phyloP scores from a whole-genome alignment of 2,113 vertebrate genomes.

The Dendropsophus ebraccatus region DNA sequence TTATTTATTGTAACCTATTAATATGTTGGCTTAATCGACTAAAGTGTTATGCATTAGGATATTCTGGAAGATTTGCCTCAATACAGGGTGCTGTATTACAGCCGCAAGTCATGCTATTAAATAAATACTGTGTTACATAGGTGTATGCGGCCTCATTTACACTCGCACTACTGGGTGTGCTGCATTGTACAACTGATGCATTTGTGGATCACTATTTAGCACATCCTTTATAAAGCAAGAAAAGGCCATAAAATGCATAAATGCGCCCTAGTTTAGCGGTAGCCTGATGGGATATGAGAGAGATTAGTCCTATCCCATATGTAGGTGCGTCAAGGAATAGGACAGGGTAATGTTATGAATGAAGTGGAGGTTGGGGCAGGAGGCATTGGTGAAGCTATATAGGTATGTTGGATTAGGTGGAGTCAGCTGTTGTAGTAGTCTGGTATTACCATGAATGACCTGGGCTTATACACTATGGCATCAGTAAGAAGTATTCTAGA shows the following conservation, averaged over 20 bases:
- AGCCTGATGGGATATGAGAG: neutral
- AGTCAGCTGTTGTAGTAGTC: neutral
- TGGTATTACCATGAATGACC: neutral
- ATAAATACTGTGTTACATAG: no score
- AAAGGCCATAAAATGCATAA: neutral
- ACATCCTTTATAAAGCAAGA: neutral
- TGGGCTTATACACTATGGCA: no score
- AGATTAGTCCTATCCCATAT: neutral
- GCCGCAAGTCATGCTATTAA: no score
- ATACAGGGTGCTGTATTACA: no score
- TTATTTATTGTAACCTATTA: slow-evolving; percentile 19
- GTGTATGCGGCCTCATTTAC: no score
- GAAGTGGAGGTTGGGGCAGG: neutral
- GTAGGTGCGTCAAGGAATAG: neutral
- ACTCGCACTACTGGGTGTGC: no score
- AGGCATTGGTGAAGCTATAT: no score
- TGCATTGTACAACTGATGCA: no score
- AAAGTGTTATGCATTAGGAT: neutral
- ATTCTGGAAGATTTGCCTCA: neutral
- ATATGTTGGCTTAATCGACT: neutral
- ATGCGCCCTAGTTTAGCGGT: neutral
- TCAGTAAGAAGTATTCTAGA: neutral
- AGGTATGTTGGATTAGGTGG: neutral
- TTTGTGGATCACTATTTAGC: no score
- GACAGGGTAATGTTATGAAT: neutral